Evolutionary conservation across 2,797 vertebrate species (phyloP).

Genomic region (Sebastes steindachneri): DNA sequence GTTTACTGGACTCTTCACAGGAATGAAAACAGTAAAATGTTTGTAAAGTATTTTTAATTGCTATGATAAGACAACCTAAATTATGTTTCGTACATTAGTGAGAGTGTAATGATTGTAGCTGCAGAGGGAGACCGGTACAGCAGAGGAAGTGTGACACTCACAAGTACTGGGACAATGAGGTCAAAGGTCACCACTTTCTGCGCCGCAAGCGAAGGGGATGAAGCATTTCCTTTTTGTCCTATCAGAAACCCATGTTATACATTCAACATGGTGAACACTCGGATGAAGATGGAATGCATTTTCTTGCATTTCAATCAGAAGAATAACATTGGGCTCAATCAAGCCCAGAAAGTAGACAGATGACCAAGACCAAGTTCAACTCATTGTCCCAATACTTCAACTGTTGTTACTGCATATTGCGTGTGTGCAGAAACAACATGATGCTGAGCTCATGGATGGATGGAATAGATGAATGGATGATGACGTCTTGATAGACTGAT

Average conservation of each 20-base stretch:
- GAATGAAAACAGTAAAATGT: conserved; percentile 47
- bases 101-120: conserved; percentile 66
- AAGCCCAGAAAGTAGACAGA: background rate
- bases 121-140: conserved; percentile 27
- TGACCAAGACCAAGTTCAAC: background rate
- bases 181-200: conserved; percentile 14
- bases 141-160: background rate
- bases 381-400: conserved; percentile 27
- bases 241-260: background rate
- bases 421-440: background rate
- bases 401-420: background rate
- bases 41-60: conserved; percentile 77
- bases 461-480: conserved; percentile 50
- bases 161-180: conserved; percentile 26
- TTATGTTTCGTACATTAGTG: conserved; percentile 78
- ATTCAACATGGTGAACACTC: background rate
- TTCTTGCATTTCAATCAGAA: background rate
- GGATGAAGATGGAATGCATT: background rate
- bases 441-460: background rate
- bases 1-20: conserved; percentile 43
- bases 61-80: conserved; percentile 61
- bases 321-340: background rate
- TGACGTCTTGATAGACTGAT: conserved; percentile 77
- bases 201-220: background rate
- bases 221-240: background rate